Evolutionary conservation across 1,140 invertebrate genomes (phyloP).

Genomic region (Musca domestica): DNA sequence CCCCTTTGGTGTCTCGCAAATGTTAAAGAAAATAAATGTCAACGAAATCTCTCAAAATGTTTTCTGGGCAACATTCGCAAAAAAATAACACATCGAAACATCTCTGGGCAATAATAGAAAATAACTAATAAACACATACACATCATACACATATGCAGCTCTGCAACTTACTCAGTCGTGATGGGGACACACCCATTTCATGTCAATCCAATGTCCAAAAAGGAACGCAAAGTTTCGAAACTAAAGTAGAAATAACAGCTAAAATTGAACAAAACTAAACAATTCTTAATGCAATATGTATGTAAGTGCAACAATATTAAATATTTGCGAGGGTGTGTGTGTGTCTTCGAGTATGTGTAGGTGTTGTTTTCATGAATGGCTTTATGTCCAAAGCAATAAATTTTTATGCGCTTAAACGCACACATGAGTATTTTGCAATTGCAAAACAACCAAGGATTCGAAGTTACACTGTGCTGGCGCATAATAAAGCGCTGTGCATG

Average conservation of each 20-base stretch:
- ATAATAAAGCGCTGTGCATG: background rate
- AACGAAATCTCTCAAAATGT: no score
- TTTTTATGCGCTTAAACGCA: constrained; percentile 14
- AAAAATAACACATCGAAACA: background rate
- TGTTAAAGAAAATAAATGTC: no score
- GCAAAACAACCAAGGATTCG: no score
- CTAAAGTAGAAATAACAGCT: background rate
- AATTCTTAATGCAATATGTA: background rate
- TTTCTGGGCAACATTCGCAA: no score
- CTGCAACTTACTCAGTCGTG: no score
- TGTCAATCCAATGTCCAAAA: background rate
- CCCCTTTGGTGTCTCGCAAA: no score
- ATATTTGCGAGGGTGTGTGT: background rate
- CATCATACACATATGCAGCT: no score
- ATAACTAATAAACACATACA: constrained; percentile 7
- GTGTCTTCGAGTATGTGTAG: no score
- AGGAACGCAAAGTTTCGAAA: background rate
- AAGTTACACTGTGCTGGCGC: no score
- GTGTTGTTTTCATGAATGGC: constrained; percentile 1
- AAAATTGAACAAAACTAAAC: background rate
- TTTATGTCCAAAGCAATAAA: constrained; percentile 20
- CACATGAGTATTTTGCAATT: background rate
- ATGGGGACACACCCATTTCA: constrained; percentile 12
- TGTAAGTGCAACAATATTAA: background rate
- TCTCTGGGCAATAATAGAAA: constrained; percentile 15